Conservation (phyloP, 2,797 vertebrate genomes). For the Zenarchopterus dispar region DNA sequence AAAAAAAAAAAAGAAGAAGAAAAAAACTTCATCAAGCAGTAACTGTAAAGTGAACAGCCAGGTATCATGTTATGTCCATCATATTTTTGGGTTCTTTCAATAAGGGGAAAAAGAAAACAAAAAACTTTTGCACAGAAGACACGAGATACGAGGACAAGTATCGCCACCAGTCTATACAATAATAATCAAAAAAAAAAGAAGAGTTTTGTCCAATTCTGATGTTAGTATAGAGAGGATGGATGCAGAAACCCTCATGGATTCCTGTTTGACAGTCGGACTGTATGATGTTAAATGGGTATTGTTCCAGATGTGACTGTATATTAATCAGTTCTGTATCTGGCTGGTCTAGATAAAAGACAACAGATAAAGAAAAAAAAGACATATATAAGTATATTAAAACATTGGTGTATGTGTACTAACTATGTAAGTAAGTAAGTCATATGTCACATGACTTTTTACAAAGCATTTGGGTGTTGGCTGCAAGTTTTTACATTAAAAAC, state of each 20-base stretch:
- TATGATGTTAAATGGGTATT: slow-evolving; percentile 85
- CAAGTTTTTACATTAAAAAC: slow-evolving; percentile 96
- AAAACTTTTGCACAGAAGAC: slow-evolving; percentile 89
- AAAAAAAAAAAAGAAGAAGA: slow-evolving; percentile 33
- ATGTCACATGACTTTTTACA: slow-evolving; percentile 86
- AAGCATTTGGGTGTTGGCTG: slow-evolving; percentile 85
- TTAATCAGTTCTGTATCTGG: slow-evolving; percentile 93
- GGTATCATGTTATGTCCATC: slow-evolving; percentile 79
- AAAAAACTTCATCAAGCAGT: slow-evolving; percentile 55
- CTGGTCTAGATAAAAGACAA: slow-evolving; percentile 93
- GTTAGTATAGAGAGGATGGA: slow-evolving; percentile 64
- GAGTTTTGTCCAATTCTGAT: slow-evolving; percentile 74
- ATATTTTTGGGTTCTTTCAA: slow-evolving; percentile 74
- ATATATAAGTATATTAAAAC: slow-evolving; percentile 88
- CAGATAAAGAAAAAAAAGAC: slow-evolving; percentile 81
- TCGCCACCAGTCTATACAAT: slow-evolving; percentile 83
- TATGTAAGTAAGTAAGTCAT: slow-evolving; percentile 87
- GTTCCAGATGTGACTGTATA: slow-evolving; percentile 88
- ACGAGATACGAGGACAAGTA: slow-evolving; percentile 84
- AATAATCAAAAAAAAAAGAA: slow-evolving; percentile 66
- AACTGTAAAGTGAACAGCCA: slow-evolving; percentile 79
- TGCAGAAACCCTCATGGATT: slow-evolving; percentile 60
- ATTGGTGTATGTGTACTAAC: slow-evolving; percentile 89
- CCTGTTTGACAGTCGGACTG: slow-evolving; percentile 71
- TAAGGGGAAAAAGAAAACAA: slow-evolving; percentile 43